phyloP scores from a whole-genome alignment of 2,113 vertebrate species.

The Psettodes erumei region DNA sequence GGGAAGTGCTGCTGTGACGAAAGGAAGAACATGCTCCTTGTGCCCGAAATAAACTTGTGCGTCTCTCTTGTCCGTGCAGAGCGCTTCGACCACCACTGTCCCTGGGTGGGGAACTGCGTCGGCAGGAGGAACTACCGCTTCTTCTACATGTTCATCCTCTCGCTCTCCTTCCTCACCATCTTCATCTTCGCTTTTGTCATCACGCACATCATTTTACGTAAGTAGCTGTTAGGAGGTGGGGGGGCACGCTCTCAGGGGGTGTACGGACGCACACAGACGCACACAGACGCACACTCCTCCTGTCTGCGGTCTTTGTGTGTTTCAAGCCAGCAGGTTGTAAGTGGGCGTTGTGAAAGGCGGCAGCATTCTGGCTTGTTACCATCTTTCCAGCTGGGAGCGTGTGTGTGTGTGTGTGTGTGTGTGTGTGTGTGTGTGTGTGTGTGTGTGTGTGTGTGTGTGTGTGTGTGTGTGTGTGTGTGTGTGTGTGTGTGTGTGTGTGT shows the following conservation, averaged over 20 bases:
- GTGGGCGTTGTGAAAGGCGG: constrained; percentile 67
- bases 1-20: not conserved
- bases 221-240: constrained; percentile 80
- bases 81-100: constrained; percentile 99
- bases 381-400: constrained; percentile 60
- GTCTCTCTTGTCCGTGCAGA: constrained; percentile 83
- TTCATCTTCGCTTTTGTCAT: constrained; percentile 99
- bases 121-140: constrained; percentile 99
- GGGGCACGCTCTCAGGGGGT: not conserved
- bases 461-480: constrained; percentile 15
- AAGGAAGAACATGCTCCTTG: not conserved
- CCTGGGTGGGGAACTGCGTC: constrained; percentile 99
- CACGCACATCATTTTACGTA: constrained; percentile 97
- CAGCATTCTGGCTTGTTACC: constrained; percentile 64
- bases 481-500: not conserved
- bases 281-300: constrained; percentile 20
- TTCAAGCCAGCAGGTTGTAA: constrained; percentile 66
- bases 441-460: constrained; percentile 2
- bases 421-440: constrained; percentile 5
- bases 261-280: constrained; percentile 21
- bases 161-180: constrained; percentile 98
- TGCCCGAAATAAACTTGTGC: constrained; percentile 9
- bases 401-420: constrained; percentile 7
- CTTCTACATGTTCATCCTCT: constrained; percentile 99
- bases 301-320: constrained; percentile 46